Percentiles rank a stretch among this genome's conserved stretches.
Conservation (phyloP, 2,113 vertebrate genomes). For the Lamprotornis superbus region DNA sequence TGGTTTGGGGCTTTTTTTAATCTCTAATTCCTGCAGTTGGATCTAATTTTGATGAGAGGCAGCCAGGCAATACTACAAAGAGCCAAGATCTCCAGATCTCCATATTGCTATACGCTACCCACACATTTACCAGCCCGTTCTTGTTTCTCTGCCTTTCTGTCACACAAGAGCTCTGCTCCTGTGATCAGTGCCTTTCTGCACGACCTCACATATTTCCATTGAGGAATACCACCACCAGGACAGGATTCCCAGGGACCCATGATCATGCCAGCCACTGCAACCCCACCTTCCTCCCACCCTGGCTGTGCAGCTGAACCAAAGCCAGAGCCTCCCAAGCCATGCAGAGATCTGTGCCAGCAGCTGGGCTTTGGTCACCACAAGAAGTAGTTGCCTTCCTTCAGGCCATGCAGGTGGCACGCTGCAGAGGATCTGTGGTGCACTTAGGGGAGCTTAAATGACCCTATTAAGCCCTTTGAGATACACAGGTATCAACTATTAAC, state of each 20-base stretch:
- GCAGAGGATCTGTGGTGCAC: background rate
- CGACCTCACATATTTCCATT: background rate
- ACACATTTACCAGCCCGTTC: background rate
- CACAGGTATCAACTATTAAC: background rate
- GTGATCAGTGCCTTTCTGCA: background rate
- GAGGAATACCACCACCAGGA: background rate
- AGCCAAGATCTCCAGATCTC: background rate
- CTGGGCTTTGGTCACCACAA: background rate
- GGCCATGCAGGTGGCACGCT: background rate
- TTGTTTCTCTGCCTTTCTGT: background rate
- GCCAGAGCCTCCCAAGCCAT: background rate
- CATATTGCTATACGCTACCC: background rate
- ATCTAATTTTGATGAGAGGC: background rate
- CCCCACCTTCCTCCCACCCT: background rate
- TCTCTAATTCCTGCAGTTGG: background rate
- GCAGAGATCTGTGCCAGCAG: fast-evolving
- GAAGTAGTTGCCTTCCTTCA: background rate
- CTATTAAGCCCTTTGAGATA: background rate
- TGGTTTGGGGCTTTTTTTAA: background rate
- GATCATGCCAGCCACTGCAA: fast-evolving
- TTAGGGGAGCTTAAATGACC: background rate
- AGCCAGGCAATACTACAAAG: background rate
- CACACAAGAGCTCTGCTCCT: background rate
- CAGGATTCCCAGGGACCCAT: fast-evolving
- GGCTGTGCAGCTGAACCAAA: background rate